Evolutionary conservation across 1,140 invertebrate species (phyloP).

Genomic region (Heliconius himera): DNA sequence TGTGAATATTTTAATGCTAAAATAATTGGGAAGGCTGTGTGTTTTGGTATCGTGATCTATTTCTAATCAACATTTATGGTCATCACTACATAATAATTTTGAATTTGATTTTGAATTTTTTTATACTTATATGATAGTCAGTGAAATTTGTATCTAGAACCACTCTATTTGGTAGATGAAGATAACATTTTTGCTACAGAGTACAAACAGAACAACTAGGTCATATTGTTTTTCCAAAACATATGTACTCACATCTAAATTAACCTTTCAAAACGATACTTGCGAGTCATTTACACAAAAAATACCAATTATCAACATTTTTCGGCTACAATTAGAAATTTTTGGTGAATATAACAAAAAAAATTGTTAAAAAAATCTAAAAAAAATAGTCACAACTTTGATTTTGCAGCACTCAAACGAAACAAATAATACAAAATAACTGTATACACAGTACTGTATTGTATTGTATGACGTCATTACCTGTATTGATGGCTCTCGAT

Average conservation of each 20-base stretch:
- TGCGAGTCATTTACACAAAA: neutral
- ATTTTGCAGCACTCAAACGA: neutral
- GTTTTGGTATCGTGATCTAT: neutral
- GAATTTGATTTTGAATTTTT: neutral
- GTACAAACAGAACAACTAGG: neutral
- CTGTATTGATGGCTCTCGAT: constrained; percentile 28
- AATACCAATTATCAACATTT: neutral
- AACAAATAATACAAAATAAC: constrained; percentile 5
- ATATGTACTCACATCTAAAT: neutral
- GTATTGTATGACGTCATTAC: constrained; percentile 20
- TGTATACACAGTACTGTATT: neutral
- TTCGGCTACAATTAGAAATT: neutral
- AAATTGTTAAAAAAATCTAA: neutral
- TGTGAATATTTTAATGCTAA: neutral
- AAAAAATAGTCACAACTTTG: neutral
- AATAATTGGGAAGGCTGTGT: neutral
- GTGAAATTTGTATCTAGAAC: neutral
- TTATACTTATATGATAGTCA: neutral
- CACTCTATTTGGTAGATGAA: neutral
- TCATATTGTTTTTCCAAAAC: neutral
- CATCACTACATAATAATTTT: neutral
- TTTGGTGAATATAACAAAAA: neutral
- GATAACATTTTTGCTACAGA: neutral
- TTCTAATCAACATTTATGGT: neutral
- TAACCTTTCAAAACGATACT: neutral